Conservation (phyloP, 2,888 invertebrate genomes). For the Hirudinaria manillensis region DNA sequence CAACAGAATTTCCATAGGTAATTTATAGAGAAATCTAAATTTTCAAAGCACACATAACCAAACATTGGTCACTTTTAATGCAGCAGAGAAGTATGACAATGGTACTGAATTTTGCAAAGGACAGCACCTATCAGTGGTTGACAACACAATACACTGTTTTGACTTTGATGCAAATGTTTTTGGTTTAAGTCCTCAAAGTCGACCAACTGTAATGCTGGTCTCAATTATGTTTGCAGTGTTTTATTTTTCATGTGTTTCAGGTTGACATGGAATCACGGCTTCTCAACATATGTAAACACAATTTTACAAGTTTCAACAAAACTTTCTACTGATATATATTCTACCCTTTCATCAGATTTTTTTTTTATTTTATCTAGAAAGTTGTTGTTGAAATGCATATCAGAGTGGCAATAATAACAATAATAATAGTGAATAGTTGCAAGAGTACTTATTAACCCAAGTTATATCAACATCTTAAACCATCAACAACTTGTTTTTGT, state of each 20-base stretch:
- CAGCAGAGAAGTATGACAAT: constrained; percentile 34
- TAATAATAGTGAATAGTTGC: not conserved
- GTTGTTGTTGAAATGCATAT: not conserved
- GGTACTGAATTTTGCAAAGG: constrained; percentile 52
- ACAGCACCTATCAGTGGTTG: constrained; percentile 51
- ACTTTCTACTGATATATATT: no score
- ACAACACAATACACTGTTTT: constrained; percentile 49
- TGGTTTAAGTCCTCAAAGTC: constrained; percentile 33
- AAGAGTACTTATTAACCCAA: no score
- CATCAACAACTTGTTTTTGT: no score
- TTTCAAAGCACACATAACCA: not conserved
- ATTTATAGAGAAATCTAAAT: not conserved
- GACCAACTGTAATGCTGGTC: no score
- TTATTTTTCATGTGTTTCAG: not conserved
- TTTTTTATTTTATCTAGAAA: no score
- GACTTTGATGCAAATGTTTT: constrained; percentile 52
- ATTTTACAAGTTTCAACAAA: no score
- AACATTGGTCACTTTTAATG: not conserved
- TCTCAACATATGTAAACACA: no score
- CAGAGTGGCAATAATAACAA: not conserved
- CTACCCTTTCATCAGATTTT: no score
- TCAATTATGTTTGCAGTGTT: not conserved
- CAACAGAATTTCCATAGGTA: constrained; percentile 48
- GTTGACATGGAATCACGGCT: not conserved
- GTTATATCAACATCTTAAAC: no score